phyloP scores from a whole-genome alignment of 2,113 vertebrate species.

The Etia nguti region DNA sequence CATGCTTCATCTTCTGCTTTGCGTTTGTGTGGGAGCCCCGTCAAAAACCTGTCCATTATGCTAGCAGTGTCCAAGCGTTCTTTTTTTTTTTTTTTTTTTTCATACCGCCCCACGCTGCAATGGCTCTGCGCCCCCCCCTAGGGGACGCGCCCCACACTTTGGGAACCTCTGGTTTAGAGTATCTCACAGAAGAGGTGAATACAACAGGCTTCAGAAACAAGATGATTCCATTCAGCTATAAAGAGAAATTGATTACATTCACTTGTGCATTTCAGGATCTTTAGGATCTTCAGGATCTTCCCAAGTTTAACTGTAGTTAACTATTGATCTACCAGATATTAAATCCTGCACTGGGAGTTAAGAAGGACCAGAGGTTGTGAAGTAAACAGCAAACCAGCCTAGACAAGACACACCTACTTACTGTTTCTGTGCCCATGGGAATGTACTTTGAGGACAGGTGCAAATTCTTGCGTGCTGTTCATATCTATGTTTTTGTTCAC shows the following conservation, averaged over 20 bases:
- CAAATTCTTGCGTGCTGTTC: background rate
- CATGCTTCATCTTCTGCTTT: too few species aligned
- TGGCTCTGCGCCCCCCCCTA: too few species aligned
- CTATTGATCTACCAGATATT: background rate
- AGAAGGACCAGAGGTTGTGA: background rate
- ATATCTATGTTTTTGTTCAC: background rate
- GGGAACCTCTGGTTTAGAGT: background rate
- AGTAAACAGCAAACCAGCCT: background rate
- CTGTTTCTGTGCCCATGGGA: background rate
- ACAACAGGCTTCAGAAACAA: background rate
- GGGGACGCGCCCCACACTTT: too few species aligned
- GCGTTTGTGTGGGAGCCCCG: too few species aligned
- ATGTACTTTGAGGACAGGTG: background rate
- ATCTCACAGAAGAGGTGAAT: background rate
- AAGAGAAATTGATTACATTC: background rate
- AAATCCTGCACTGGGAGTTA: background rate
- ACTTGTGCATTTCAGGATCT: background rate
- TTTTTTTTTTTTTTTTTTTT: too few species aligned
- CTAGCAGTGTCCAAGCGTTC: too few species aligned
- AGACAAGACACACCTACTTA: background rate
- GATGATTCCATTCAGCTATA: background rate
- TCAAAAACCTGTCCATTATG: too few species aligned
- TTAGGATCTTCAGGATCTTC: background rate
- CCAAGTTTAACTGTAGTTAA: background rate
- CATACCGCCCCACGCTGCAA: too few species aligned